Conservation (phyloP, 2,797 vertebrate genomes). For the Todus mexicanus region DNA sequence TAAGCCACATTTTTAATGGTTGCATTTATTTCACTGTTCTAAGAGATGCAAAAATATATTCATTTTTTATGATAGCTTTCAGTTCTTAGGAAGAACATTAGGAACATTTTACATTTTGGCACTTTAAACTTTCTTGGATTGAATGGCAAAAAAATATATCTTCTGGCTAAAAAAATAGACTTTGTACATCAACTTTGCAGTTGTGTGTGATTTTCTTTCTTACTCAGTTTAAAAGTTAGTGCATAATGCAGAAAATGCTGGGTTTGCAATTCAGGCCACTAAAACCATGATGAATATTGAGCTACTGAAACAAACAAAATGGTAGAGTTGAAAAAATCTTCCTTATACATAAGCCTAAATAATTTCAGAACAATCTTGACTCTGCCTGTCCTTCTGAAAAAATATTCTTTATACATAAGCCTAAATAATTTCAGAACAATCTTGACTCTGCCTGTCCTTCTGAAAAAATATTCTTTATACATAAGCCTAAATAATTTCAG, state of each 20-base stretch:
- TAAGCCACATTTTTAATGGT: not conserved
- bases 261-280: not conserved
- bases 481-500: not conserved
- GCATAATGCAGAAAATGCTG: not conserved
- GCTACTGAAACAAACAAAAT: not conserved
- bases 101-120: not conserved
- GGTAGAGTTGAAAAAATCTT: not conserved
- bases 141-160: not conserved
- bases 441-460: not conserved
- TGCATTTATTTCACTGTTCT: not conserved
- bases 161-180: not conserved
- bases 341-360: not conserved
- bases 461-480: not conserved
- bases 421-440: not conserved
- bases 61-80: not conserved
- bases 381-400: not conserved
- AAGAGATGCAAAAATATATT: not conserved
- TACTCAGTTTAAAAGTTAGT: not conserved
- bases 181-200: not conserved
- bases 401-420: not conserved
- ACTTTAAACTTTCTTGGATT: not conserved
- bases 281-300: not conserved
- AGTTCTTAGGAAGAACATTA: not conserved
- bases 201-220: not conserved
- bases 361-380: not conserved